Conservation (phyloP, 2,888 invertebrate species). For the Sarcophaga rosellei region DNA sequence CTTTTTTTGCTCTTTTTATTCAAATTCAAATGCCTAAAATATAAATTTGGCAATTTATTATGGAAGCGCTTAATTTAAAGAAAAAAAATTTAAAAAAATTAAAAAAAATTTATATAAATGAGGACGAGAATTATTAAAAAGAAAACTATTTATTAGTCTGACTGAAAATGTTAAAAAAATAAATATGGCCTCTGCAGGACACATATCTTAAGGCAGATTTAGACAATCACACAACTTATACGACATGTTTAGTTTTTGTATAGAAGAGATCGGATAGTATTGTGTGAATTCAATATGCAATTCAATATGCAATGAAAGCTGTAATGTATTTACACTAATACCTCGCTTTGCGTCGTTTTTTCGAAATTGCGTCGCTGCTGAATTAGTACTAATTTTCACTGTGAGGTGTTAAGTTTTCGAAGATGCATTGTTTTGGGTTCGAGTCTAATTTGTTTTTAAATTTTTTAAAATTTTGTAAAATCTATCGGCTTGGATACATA, state of each 20-base stretch:
- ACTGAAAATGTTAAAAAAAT: too few relatives aligned
- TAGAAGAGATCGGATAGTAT: too few relatives aligned
- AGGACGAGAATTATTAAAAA: neutral
- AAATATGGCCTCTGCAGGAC: too few relatives aligned
- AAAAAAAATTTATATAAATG: neutral
- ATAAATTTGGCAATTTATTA: slow-evolving; percentile 81
- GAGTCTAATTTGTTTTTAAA: neutral
- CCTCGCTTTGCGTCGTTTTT: neutral
- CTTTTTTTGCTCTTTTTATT: slow-evolving; percentile 34
- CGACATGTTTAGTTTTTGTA: too few relatives aligned
- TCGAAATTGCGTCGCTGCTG: too few relatives aligned
- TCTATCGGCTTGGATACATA: slow-evolving; percentile 59
- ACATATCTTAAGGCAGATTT: too few relatives aligned
- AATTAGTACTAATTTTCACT: neutral
- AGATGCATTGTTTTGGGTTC: neutral
- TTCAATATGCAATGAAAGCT: too few relatives aligned
- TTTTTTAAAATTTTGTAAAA: slow-evolving; percentile 50
- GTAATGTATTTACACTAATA: neutral
- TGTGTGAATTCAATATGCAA: too few relatives aligned
- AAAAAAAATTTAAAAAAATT: slow-evolving; percentile 33
- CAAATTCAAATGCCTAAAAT: slow-evolving; percentile 66
- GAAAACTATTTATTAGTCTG: neutral
- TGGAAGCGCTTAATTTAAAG: slow-evolving; percentile 80
- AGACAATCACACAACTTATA: too few relatives aligned
- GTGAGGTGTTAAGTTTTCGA: neutral